phyloP scores from a whole-genome alignment of 37 sponge, comb jelly and placozoan species.

The Dysidea cf. avara region DNA sequence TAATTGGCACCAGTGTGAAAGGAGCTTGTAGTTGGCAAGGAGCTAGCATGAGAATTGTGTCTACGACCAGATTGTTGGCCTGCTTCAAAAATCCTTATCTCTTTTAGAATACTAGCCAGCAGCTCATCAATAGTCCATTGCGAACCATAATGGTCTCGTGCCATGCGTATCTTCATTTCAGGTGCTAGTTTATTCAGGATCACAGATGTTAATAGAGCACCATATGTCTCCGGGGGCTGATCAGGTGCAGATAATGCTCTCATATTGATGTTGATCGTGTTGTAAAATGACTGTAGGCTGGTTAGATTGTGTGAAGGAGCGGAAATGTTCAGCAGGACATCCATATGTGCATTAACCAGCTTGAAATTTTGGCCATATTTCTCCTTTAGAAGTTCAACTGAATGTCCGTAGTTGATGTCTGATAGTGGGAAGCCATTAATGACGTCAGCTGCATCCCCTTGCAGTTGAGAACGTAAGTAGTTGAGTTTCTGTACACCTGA shows the following conservation, averaged over 20 bases:
- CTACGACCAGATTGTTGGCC: too few species aligned
- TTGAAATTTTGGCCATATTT: not conserved
- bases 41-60: too few species aligned
- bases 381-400: conserved; percentile 2
- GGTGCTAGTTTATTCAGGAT: too few species aligned
- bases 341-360: conserved; percentile 6
- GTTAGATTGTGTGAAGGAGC: not conserved
- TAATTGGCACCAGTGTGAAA: too few species aligned
- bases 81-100: too few species aligned
- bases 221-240: too few species aligned
- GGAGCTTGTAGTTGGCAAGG: too few species aligned
- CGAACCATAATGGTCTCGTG: too few species aligned
- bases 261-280: not conserved
- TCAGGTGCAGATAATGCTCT: not conserved
- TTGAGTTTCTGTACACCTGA: conserved; percentile 12
- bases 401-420: conserved; percentile 8
- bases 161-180: too few species aligned
- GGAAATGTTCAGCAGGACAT: not conserved
- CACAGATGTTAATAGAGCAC: too few species aligned
- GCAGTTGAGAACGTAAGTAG: conserved; percentile 21
- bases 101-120: too few species aligned
- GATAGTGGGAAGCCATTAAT: conserved; percentile 22
- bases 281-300: not conserved
- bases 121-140: too few species aligned
- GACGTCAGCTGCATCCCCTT: not conserved